Evolutionary conservation across 2,888 invertebrate species (phyloP), one percentile per base, ranked within the genome.

Genomic region (Nephrotoma flavescens): DNA sequence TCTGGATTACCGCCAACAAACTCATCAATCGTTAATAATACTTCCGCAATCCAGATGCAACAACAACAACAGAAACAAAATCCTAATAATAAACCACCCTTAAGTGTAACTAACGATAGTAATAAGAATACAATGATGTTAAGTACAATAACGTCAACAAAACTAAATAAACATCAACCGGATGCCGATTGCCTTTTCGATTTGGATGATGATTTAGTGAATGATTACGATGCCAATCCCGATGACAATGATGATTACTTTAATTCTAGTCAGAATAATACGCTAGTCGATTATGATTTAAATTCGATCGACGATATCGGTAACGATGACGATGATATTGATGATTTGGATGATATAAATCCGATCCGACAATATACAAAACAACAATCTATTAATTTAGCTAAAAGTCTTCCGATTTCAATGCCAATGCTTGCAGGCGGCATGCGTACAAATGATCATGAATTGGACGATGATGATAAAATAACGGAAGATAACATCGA

Each of bases 391-490:
- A 15, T 87, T 88, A 90, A 89, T 88, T 90, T 96, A 88, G 96
- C 96, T 83, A 95, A 95, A 90, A 96, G 96, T 88, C 92, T 96
- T 89, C 97, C 97, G 57, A 95, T 97, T 90, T 94, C 94, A 90
- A 95, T 97, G 91, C 96, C 96, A 86, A 92, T 91, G 87, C 88
- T 87, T 89, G 71, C 31, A 31, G 71, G 71, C 7, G 87, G 31
- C 86, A 87, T 86, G 87, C 88, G 85, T 87, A 88, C 86, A 84
- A 89, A 89, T 87, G 89, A 87, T 87, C 87, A 42, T 86, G 88
- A 89, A 9, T 87, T 88, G 83, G 90, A 90, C 84, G 91, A 91
- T 89, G 91, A 91, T 87, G 89, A 89, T 47, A 57, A 44, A 85
- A 44, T 85, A 45, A 89, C 90, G 88, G 92, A 93, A 90, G 94